Percentiles rank a stretch among this genome's conserved stretches.
phyloP scores from a whole-genome alignment of 2,113 vertebrate genomes.

The cat (Felis catus) region DNA sequence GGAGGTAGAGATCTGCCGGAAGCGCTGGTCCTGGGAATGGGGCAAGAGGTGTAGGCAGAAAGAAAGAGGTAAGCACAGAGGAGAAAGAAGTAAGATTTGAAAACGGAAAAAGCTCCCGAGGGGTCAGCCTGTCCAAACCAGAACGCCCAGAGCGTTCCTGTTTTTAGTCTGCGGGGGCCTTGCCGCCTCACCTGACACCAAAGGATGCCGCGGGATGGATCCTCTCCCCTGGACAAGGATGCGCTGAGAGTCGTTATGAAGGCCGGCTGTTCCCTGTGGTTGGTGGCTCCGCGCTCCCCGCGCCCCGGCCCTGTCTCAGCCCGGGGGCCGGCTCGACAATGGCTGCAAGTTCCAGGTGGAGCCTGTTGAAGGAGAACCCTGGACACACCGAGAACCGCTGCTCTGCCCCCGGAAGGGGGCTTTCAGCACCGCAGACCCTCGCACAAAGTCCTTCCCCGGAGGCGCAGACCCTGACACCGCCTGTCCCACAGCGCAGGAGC shows the following conservation, averaged over 20 bases:
- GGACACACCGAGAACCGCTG: fast-evolving
- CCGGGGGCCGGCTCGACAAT: fast-evolving
- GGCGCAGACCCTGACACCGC: background rate
- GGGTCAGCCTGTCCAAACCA: background rate
- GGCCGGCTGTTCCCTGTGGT: background rate
- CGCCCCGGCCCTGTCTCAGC: fast-evolving
- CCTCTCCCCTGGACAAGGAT: fast-evolving
- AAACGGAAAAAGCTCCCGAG: background rate
- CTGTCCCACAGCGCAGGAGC: background rate
- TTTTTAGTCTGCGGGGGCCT: fast-evolving
- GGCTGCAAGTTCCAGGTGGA: background rate
- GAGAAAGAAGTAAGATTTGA: background rate
- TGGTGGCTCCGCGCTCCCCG: background rate
- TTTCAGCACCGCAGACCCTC: background rate
- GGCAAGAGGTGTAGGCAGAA: background rate
- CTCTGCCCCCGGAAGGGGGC: background rate
- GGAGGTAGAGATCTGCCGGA: background rate
- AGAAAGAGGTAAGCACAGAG: background rate
- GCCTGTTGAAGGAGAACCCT: background rate
- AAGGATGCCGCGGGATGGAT: fast-evolving
- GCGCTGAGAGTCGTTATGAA: background rate
- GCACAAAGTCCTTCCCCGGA: too few relatives aligned
- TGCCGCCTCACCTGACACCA: background rate
- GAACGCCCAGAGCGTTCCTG: background rate
- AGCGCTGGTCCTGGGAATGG: too few relatives aligned